Evolutionary conservation across 2,113 vertebrate species (phyloP).

Genomic region (Eurypyga helias): DNA sequence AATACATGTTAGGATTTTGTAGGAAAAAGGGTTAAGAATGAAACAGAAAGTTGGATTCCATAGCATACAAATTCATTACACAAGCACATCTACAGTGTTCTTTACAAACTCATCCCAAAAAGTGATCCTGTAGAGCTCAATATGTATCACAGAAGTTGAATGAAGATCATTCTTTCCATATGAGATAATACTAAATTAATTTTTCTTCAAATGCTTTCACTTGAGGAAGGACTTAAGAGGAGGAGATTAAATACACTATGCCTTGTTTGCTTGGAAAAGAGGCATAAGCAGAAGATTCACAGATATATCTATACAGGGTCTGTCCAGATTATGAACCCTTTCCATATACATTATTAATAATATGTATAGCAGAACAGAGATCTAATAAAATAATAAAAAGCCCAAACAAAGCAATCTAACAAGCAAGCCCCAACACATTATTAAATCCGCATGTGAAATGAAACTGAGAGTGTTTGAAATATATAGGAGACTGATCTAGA

Average conservation of each 20-base stretch:
- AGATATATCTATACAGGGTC: not conserved
- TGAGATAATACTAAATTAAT: not conserved
- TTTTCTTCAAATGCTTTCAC: not conserved
- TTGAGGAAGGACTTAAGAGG: not conserved
- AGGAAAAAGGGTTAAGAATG: not conserved
- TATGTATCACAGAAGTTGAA: not conserved
- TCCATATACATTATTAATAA: not conserved
- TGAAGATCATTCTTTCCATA: not conserved
- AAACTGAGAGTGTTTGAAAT: not conserved
- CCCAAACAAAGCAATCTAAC: not conserved
- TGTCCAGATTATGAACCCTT: not conserved
- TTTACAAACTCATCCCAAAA: not conserved
- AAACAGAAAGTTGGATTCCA: not conserved
- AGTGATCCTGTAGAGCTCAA: not conserved
- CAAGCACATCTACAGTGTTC: not conserved
- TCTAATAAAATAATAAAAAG: not conserved
- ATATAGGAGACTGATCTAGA: not conserved
- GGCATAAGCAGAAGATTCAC: not conserved
- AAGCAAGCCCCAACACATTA: not conserved
- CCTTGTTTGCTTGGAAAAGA: not conserved
- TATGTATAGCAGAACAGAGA: not conserved
- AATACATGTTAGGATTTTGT: not conserved
- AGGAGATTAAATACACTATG: not conserved
- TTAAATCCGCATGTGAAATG: not conserved
- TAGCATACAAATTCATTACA: not conserved